These are phyloP conservation scores for Sylvietta virens DNA, from an alignment of 2,113 vertebrate genomes.

Conservation along the genomic window DNA sequence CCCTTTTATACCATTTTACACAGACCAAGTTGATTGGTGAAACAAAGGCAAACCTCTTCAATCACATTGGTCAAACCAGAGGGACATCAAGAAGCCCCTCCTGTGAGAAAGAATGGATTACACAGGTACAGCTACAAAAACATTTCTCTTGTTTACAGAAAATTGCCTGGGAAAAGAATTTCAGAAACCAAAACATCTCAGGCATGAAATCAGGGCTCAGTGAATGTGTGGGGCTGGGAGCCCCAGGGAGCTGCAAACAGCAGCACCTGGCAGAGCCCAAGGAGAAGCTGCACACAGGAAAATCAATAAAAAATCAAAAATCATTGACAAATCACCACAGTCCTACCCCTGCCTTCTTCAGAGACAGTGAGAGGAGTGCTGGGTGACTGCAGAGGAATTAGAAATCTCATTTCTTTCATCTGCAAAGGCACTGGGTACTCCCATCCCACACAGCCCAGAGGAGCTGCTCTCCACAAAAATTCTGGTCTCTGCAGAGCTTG, in stretches of 20 bases:
- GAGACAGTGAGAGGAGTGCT: neutral
- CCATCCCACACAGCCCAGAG: neutral
- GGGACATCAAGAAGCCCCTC: too few relatives aligned
- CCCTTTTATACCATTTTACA: too few relatives aligned
- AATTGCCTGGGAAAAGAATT: too few relatives aligned
- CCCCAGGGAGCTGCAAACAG: neutral
- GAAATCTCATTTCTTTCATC: too few relatives aligned
- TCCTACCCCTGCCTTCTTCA: neutral
- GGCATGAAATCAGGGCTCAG: too few relatives aligned
- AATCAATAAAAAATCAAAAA: neutral
- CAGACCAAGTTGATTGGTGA: too few relatives aligned
- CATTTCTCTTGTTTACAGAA: too few relatives aligned
- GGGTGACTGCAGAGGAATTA: neutral
- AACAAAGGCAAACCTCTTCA: too few relatives aligned
- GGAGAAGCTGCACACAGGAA: accelerated
- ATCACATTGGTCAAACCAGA: too few relatives aligned
- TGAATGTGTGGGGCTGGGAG: neutral
- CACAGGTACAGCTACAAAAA: too few relatives aligned
- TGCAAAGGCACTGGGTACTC: neutral
- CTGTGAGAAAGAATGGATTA: too few relatives aligned
- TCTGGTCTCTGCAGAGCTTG: neutral
- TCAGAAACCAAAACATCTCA: too few relatives aligned
- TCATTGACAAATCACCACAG: accelerated
- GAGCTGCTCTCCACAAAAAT: neutral
- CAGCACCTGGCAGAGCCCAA: neutral